Conservation (phyloP, 2,113 vertebrate species). For the Galeopterus variegatus region DNA sequence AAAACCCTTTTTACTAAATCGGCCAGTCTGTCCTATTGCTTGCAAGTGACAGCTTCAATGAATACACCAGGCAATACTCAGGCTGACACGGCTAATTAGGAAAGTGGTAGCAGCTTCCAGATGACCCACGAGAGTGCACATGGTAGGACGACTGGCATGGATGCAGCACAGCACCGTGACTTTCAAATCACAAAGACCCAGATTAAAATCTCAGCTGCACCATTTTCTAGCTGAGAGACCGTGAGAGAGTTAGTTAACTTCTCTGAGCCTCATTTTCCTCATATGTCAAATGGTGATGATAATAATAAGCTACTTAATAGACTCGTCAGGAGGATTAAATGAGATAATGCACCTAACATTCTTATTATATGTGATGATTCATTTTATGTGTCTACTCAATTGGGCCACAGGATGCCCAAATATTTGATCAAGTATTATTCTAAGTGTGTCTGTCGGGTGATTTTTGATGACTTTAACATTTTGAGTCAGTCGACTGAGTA, state of each 20-base stretch:
- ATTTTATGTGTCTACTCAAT: background rate
- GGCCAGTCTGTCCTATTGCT: background rate
- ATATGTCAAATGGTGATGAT: background rate
- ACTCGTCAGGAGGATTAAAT: background rate
- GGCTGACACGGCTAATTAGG: background rate
- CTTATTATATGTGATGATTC: background rate
- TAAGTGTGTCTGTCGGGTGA: background rate
- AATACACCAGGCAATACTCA: background rate
- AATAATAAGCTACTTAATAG: background rate
- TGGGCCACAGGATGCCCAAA: background rate
- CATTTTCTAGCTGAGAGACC: background rate
- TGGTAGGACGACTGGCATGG: background rate
- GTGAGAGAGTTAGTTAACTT: background rate
- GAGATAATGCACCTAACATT: background rate
- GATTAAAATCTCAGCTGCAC: background rate
- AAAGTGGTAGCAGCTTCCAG: background rate
- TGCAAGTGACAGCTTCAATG: background rate
- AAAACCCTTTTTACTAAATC: background rate
- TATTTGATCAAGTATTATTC: background rate
- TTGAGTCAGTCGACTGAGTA: background rate
- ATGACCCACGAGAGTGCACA: accelerated
- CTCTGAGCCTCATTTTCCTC: background rate
- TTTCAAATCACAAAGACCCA: background rate
- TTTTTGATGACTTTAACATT: background rate
- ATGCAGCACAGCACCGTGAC: background rate